These are phyloP conservation scores for Himantopus leucocephalus DNA, from an alignment of 2,113 vertebrate species.

Conservation along the genomic window DNA sequence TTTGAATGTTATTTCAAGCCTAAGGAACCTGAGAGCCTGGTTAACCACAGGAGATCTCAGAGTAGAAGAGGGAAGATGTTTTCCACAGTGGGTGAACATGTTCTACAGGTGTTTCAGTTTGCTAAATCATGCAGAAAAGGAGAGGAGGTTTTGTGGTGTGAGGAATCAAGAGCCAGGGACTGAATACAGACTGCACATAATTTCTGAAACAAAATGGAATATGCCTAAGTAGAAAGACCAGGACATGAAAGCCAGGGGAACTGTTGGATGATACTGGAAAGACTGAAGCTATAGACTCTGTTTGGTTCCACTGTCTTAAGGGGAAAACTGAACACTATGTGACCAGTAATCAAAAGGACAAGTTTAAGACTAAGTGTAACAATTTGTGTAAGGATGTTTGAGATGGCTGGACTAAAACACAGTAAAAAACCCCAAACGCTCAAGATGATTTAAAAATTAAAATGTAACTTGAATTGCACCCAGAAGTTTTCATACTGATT, in stretches of 20 bases:
- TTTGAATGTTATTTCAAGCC: not conserved
- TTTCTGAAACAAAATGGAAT: not conserved
- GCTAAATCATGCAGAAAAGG: not conserved
- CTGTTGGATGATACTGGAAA: not conserved
- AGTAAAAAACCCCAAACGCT: not conserved
- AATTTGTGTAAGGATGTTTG: not conserved
- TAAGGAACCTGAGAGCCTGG: accelerated
- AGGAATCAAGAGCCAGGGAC: not conserved
- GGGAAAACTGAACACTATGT: not conserved
- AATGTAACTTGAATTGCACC: not conserved
- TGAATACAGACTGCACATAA: not conserved
- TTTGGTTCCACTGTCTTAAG: not conserved
- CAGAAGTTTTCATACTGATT: not conserved
- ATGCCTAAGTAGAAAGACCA: not conserved
- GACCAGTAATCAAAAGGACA: not conserved
- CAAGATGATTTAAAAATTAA: not conserved
- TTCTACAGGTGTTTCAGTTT: not conserved
- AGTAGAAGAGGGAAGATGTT: not conserved
- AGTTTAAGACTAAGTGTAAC: not conserved
- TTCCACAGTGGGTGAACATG: not conserved
- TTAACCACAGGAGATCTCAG: not conserved
- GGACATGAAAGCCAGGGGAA: not conserved
- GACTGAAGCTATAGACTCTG: not conserved
- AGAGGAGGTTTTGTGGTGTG: not conserved
- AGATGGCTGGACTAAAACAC: not conserved